A percentile compares a stretch with the other conserved stretches of the same genome.
Evolutionary conservation across 2,888 invertebrate genomes (phyloP).

Genomic region (Drosophila incognita): DNA sequence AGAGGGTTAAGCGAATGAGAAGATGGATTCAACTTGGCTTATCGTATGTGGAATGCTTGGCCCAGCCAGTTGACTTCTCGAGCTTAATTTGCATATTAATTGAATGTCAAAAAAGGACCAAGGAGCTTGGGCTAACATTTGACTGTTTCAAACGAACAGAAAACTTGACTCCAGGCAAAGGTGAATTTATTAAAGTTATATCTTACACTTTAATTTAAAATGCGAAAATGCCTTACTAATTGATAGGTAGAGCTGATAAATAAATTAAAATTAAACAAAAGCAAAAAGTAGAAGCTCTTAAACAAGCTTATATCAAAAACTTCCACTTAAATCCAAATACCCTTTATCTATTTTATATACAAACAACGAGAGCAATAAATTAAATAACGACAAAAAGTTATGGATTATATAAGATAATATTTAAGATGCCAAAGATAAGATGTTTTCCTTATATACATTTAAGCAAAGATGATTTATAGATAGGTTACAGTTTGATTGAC

Average conservation of each 20-base stretch:
- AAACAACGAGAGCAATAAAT: background rate
- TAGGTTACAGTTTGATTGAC: background rate
- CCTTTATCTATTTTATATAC: background rate
- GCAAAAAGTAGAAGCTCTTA: background rate
- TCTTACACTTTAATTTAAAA: background rate
- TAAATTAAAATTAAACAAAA: background rate
- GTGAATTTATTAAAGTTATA: background rate
- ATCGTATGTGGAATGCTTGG: slow-evolving; percentile 50
- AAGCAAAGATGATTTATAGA: background rate
- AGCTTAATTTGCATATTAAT: slow-evolving; percentile 77
- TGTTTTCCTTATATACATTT: background rate
- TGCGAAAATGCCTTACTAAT: background rate
- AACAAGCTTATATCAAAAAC: rapidly evolving
- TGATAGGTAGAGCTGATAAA: background rate
- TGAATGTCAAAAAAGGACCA: slow-evolving; percentile 75
- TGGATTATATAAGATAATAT: background rate
- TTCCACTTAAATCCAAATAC: background rate
- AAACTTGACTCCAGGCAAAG: slow-evolving; percentile 37
- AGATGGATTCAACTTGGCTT: slow-evolving; percentile 50
- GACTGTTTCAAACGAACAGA: slow-evolving; percentile 26
- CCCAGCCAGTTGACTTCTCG: slow-evolving; percentile 32
- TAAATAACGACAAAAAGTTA: background rate
- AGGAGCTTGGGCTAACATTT: slow-evolving; percentile 36
- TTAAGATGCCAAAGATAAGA: too few relatives aligned
- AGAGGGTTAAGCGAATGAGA: slow-evolving; percentile 43